Base-by-base conservation (phyloP, 2,888 invertebrate species). In the Drosophila affinis region DNA sequence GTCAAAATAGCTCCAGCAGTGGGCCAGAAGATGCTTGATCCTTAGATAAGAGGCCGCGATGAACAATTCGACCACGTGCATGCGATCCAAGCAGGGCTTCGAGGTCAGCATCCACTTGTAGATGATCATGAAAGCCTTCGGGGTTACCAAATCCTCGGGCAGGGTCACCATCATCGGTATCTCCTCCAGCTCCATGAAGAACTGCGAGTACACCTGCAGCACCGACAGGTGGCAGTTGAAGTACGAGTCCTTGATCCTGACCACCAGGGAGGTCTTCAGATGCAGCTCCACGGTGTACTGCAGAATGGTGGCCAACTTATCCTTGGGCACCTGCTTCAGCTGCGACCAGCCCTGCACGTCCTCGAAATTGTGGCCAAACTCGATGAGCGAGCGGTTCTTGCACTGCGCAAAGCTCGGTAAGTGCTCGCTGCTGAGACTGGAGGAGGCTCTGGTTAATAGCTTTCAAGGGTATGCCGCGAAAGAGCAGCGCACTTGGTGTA, bases 91-190 rank as follows among this genome's bases (percentile, higher is more conserved):
- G 5, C 94, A 91, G 64, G 94, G 94, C 72, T 94, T 94, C 77
- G 95, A 94, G 14, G 95, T 95, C 76, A 96, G 94, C 96, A 96
- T 96, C 96, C 96, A 96, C 81, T 96, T 95, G 91, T 96, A 96
- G 65, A 96, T 94, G 60, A 94, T 94, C 63, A 94, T 93, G 83
- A 96, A 96, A 0, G 96, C 94, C 79, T 93, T 92, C 0, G 93
- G 91, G 1, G 93, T 92, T 1, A 94, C 93, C 58, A 89, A 92
- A 12, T 90, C 81, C 91, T 63, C 53, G 0, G 78, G 78, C 17
- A 84, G 51, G 0, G 71, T 67, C 0, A 87, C 62, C 12, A 79
- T 56, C 0, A 75, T 34, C 0, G 77, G 77, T 14, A 48, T 49
- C 0, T 27, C 34, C 12, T 63, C 10, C 1, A 81, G 53, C 39